Percentiles rank a stretch among this genome's conserved stretches.
These are phyloP conservation scores for Erythrocebus patas DNA, from an alignment of 2,113 vertebrate genomes.

Conservation along the genomic window DNA sequence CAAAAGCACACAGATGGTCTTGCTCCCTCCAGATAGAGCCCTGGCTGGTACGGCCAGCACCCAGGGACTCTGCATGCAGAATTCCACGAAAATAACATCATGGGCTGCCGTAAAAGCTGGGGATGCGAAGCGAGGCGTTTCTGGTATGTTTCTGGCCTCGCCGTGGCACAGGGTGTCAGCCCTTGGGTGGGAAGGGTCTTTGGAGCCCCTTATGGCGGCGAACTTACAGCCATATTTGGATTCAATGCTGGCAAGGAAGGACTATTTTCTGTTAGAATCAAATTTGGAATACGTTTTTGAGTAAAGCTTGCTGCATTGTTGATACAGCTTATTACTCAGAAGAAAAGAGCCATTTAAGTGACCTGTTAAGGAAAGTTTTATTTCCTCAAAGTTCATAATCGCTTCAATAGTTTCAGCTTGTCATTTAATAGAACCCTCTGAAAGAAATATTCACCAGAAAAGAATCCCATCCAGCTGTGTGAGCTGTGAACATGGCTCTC, in stretches of 20 bases:
- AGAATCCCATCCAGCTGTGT: rapidly evolving
- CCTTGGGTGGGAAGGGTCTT: rapidly evolving
- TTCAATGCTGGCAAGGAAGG: background rate
- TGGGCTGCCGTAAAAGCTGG: background rate
- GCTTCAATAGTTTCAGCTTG: background rate
- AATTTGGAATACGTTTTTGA: rapidly evolving
- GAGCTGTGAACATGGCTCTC: rapidly evolving
- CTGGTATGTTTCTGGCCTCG: background rate
- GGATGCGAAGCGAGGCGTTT: rapidly evolving
- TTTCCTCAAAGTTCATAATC: rapidly evolving
- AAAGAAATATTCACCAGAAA: rapidly evolving
- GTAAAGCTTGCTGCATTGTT: background rate
- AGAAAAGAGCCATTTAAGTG: background rate
- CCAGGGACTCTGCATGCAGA: rapidly evolving
- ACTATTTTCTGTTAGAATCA: background rate
- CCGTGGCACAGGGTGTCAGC: rapidly evolving
- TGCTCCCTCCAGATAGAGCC: background rate
- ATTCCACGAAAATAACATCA: rapidly evolving
- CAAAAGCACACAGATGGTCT: background rate
- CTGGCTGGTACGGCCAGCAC: rapidly evolving
- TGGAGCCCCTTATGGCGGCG: rapidly evolving
- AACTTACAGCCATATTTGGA: rapidly evolving
- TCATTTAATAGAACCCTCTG: background rate
- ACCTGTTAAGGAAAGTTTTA: background rate
- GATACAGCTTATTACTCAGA: background rate